Conservation (phyloP, 2,797 vertebrate genomes). For the Brachymystax lenok region DNA sequence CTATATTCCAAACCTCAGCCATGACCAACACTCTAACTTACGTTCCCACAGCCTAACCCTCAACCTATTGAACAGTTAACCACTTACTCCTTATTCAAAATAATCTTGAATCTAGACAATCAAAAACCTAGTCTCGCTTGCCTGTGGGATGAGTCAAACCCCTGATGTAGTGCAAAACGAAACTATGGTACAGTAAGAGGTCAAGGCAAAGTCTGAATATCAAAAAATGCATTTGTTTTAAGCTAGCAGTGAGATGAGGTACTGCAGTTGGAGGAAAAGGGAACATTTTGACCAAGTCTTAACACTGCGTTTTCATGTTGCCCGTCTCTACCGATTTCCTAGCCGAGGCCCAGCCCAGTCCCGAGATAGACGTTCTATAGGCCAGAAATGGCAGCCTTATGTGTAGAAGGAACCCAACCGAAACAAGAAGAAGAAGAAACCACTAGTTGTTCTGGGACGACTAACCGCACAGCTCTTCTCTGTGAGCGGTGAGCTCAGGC, state of each 20-base stretch:
- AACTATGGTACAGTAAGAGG: neutral
- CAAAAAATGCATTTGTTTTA: neutral
- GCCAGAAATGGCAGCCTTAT: slow-evolving; percentile 58
- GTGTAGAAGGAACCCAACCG: slow-evolving; percentile 53
- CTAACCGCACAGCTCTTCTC: slow-evolving; percentile 47
- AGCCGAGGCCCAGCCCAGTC: slow-evolving; percentile 48
- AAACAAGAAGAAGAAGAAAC: slow-evolving; percentile 47
- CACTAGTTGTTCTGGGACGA: slow-evolving; percentile 59
- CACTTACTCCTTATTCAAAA: too few species aligned
- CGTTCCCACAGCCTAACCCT: too few species aligned
- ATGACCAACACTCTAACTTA: too few species aligned
- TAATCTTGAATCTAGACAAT: too few species aligned
- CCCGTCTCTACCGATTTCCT: slow-evolving; percentile 47
- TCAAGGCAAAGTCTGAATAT: neutral
- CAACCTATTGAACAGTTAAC: too few species aligned
- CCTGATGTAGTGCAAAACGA: neutral
- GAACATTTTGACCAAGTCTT: slow-evolving; percentile 26
- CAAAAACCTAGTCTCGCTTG: neutral
- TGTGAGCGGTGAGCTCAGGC: slow-evolving; percentile 58
- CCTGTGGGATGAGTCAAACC: neutral
- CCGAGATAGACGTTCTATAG: slow-evolving; percentile 63
- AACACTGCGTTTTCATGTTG: slow-evolving; percentile 27
- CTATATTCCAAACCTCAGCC: too few species aligned
- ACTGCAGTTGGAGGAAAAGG: slow-evolving; percentile 53
- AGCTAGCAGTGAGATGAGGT: slow-evolving; percentile 65